Evolutionary conservation across 1,140 invertebrate genomes (phyloP).

Genomic region (Paracyclopina nana): DNA sequence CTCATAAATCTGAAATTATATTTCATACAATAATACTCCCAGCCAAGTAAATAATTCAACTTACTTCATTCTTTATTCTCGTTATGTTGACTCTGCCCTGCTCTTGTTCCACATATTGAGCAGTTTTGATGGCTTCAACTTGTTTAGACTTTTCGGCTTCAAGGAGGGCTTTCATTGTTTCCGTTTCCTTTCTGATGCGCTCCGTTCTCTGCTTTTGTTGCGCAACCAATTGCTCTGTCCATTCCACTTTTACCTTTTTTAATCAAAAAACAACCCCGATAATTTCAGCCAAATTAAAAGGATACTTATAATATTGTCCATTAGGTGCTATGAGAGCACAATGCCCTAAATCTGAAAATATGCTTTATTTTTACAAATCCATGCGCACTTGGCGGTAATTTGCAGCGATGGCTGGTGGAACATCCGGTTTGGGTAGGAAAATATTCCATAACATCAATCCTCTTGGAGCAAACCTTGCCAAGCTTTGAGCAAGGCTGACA

Average conservation of each 20-base stretch:
- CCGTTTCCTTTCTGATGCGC: slow-evolving; percentile 1
- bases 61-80: slow-evolving; percentile 2
- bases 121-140: not conserved
- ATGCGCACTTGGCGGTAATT: slow-evolving; percentile 5
- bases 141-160: slow-evolving; percentile 2
- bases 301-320: not conserved
- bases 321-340: not conserved
- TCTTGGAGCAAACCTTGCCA: not conserved
- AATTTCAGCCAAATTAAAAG: not conserved
- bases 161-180: slow-evolving; percentile 1
- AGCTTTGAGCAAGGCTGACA: not conserved
- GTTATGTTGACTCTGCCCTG: not conserved
- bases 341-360: no score
- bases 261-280: not conserved
- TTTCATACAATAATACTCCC: no score
- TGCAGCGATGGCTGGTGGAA: slow-evolving; percentile 2
- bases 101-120: not conserved
- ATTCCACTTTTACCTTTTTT: not conserved
- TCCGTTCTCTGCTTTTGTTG: slow-evolving; percentile 1
- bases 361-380: not conserved
- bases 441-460: not conserved
- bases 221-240: slow-evolving; percentile 4
- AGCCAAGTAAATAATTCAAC: no score
- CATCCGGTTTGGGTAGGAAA: slow-evolving; percentile 2
- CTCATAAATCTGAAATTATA: not conserved